Percentiles rank a stretch among this genome's conserved stretches.
phyloP scores from a whole-genome alignment of 2,113 vertebrate species.

The Corvus cornix region DNA sequence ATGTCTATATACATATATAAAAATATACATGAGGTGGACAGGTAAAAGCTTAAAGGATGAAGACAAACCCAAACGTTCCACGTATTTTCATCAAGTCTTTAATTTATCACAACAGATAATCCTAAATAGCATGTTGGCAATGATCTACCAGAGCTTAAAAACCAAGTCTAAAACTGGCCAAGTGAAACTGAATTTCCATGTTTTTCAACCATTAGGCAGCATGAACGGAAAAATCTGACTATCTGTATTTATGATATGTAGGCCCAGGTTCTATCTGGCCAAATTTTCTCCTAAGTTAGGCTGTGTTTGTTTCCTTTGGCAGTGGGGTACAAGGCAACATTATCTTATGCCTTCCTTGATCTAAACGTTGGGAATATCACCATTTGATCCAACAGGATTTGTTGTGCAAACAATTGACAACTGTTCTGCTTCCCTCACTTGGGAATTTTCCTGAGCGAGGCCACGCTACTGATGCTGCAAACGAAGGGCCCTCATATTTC shows the following conservation, averaged over 20 bases:
- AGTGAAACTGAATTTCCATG: background rate
- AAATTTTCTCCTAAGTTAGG: background rate
- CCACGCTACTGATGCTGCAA: background rate
- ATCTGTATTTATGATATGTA: background rate
- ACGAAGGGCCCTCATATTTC: background rate
- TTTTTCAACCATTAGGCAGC: background rate
- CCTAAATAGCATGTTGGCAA: rapidly evolving
- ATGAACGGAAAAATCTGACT: background rate
- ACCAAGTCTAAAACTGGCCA: background rate
- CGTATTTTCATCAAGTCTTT: background rate
- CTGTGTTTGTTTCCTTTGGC: slow-evolving; percentile 39
- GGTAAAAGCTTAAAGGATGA: background rate
- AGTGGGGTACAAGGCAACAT: background rate
- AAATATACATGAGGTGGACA: background rate
- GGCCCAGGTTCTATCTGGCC: background rate
- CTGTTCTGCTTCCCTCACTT: slow-evolving; percentile 49
- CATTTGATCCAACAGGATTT: slow-evolving; percentile 57
- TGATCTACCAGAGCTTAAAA: background rate
- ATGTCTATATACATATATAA: rapidly evolving
- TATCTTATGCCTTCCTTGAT: background rate
- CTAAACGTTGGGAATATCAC: slow-evolving; percentile 28
- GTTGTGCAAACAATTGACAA: slow-evolving; percentile 61
- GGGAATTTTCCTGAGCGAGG: background rate
- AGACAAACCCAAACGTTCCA: background rate
- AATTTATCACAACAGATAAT: background rate